A percentile compares a stretch with the other conserved stretches of the same genome.
These are phyloP conservation scores for Pelusios castaneus DNA, from an alignment of 2,113 vertebrate genomes.

Conservation along the genomic window DNA sequence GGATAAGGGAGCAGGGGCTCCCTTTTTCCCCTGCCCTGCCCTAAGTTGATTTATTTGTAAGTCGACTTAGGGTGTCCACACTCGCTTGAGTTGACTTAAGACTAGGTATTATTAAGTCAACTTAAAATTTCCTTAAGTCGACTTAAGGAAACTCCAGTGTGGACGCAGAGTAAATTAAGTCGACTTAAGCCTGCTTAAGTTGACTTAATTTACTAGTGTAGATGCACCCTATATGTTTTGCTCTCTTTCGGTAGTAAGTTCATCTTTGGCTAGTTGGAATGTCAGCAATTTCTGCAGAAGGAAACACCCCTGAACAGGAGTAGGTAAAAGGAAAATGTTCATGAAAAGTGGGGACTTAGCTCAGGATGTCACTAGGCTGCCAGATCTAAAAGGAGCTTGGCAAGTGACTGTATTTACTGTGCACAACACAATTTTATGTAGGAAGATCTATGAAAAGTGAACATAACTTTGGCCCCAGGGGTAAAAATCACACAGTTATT, in stretches of 20 bases:
- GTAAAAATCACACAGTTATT: background rate
- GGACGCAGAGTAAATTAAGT: no score
- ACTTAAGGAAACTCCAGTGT: no score
- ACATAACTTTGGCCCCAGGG: background rate
- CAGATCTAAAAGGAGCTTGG: background rate
- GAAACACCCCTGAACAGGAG: background rate
- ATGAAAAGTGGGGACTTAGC: fast-evolving
- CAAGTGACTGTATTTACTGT: background rate
- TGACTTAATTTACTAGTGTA: no score
- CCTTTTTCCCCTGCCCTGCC: no score
- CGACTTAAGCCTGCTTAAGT: no score
- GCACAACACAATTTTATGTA: background rate
- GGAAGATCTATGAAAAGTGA: background rate
- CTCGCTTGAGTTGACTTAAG: no score
- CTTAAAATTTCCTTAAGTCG: no score
- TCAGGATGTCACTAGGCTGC: background rate
- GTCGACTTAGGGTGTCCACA: no score
- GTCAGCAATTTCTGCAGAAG: background rate
- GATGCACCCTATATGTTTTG: background rate
- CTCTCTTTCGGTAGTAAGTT: background rate
- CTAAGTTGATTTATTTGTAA: no score
- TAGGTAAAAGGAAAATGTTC: background rate
- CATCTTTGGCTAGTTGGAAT: background rate
- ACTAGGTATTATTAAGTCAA: no score
- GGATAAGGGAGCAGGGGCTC: no score